Evolutionary conservation across 1,140 invertebrate species (phyloP).

Genomic region (Latrodectus geometricus): DNA sequence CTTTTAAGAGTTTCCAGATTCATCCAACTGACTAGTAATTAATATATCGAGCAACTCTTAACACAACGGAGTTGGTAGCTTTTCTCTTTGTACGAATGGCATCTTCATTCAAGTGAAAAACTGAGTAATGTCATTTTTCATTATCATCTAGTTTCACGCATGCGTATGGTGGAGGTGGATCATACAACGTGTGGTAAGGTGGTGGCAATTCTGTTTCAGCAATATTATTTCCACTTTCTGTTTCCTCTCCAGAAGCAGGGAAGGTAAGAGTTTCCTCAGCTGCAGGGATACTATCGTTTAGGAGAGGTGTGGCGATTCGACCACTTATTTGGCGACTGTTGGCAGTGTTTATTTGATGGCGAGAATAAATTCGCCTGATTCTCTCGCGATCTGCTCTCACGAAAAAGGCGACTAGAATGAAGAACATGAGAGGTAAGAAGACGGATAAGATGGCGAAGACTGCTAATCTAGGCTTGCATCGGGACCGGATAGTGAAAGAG

Average conservation of each 20-base stretch:
- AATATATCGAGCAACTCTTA: too few relatives aligned
- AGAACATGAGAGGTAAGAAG: constrained; percentile 44
- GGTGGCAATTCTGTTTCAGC: constrained; percentile 21
- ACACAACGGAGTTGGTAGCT: too few relatives aligned
- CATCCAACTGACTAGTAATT: too few relatives aligned
- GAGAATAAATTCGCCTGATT: constrained; percentile 18
- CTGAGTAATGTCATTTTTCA: background rate
- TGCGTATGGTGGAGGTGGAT: constrained; percentile 35
- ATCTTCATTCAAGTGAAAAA: too few relatives aligned
- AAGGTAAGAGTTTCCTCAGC: background rate
- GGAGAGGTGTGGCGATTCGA: background rate
- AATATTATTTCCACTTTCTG: background rate
- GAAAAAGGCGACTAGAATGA: constrained; percentile 35
- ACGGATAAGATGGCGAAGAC: constrained; percentile 47
- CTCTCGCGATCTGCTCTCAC: constrained; percentile 32
- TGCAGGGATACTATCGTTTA: background rate
- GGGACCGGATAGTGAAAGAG: constrained; percentile 18
- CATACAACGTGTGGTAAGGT: constrained; percentile 37
- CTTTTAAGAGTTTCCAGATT: too few relatives aligned
- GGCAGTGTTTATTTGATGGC: background rate
- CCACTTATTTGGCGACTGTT: background rate
- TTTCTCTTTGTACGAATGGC: too few relatives aligned
- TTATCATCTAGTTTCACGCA: constrained; percentile 18
- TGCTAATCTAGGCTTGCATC: constrained; percentile 38
- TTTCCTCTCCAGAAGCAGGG: background rate